These are phyloP conservation scores for Whitmania pigra DNA, from an alignment of 1,140 invertebrate species.

Conservation along the genomic window DNA sequence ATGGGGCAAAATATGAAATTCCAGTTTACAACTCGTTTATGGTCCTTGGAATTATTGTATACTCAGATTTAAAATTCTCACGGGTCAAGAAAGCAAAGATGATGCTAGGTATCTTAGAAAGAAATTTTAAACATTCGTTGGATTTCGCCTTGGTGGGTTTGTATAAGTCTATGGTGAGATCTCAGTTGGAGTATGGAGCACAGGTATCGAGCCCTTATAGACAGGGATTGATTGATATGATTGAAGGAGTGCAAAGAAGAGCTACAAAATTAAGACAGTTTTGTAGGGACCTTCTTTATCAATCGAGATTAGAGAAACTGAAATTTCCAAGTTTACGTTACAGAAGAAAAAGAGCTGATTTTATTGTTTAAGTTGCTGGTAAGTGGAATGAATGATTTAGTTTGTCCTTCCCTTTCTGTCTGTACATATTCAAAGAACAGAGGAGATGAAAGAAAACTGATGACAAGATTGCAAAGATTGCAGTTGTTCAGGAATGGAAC, in stretches of 20 bases:
- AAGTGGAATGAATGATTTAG: too few relatives aligned
- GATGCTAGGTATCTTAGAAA: neutral
- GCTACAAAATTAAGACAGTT: neutral
- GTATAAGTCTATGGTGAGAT: neutral
- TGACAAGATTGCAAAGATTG: too few relatives aligned
- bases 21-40: too few relatives aligned
- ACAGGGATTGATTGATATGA: neutral
- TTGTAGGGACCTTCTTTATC: neutral
- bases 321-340: neutral
- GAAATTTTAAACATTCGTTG: neutral
- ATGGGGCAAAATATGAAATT: too few relatives aligned
- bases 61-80: neutral
- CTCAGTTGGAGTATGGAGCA: slow-evolving; percentile 7
- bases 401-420: too few relatives aligned
- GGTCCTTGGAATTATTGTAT: neutral
- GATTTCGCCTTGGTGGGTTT: neutral
- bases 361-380: neutral
- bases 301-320: neutral
- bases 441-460: too few relatives aligned
- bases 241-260: slow-evolving; percentile 9
- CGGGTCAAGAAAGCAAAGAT: neutral
- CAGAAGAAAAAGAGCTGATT: slow-evolving; percentile 8
- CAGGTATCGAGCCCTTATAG: slow-evolving; percentile 5
- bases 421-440: too few relatives aligned
- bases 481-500: too few relatives aligned